Conservation (phyloP, 2,888 invertebrate species). For the Mesopsocus fuscifrons region DNA sequence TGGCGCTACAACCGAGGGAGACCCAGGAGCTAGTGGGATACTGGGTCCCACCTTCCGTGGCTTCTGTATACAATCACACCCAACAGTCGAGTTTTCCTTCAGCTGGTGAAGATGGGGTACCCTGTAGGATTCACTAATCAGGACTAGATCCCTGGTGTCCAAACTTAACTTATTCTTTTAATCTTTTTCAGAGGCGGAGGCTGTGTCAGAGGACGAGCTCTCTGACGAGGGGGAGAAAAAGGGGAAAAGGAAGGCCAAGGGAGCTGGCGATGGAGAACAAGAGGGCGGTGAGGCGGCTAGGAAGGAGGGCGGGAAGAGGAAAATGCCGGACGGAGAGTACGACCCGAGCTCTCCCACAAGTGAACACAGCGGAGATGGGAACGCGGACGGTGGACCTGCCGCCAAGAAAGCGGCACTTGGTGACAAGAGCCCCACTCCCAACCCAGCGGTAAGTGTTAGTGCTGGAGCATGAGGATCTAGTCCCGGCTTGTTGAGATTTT, state of each 20-base stretch:
- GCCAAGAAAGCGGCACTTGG: constrained; percentile 31
- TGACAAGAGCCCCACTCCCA: constrained; percentile 21
- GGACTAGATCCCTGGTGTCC: no score
- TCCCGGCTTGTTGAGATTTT: no score
- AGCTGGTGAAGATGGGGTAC: background rate
- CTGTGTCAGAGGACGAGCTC: constrained; percentile 68
- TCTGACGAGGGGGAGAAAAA: constrained; percentile 35
- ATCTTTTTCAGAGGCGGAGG: constrained; percentile 23
- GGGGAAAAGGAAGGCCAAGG: constrained; percentile 35
- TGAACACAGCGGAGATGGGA: constrained; percentile 40
- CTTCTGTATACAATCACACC: no score
- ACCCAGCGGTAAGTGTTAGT: constrained; percentile 24
- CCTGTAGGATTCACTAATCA: background rate
- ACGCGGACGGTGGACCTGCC: constrained; percentile 35
- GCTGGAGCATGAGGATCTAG: no score
- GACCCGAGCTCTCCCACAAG: constrained; percentile 66
- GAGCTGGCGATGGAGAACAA: constrained; percentile 28
- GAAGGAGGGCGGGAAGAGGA: constrained; percentile 23
- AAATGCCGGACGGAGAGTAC: constrained; percentile 38
- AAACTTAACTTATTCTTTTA: no score
- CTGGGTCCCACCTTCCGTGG: no score
- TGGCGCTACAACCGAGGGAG: background rate
- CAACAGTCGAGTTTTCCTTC: no score
- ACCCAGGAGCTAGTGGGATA: background rate
- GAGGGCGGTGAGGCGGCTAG: constrained; percentile 20